Evolutionary conservation across 37 sponge, comb jelly and placozoan genomes (phyloP).

Genomic region (Chondrosia reniformis): DNA sequence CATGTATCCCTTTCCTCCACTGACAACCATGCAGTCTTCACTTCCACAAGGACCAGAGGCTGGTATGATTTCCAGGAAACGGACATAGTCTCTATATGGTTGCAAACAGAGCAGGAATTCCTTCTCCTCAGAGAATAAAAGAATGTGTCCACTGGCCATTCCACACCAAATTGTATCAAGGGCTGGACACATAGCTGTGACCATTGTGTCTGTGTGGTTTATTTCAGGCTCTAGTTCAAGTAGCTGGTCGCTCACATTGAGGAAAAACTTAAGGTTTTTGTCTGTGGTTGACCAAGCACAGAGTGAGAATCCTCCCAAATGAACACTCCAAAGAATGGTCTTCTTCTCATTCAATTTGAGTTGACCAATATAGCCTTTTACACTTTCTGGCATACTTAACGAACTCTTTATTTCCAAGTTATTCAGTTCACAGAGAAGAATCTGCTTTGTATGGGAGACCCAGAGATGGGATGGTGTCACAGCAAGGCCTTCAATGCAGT

Average conservation of each 20-base stretch:
- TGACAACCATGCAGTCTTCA: conserved; percentile 13
- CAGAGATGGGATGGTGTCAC: not conserved
- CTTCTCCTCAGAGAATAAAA: conserved; percentile 16
- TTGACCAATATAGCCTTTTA: conserved; percentile 17
- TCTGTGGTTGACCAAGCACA: conserved; percentile 25
- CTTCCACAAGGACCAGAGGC: not conserved
- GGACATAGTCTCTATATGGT: conserved; percentile 46
- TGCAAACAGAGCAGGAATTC: conserved; percentile 26
- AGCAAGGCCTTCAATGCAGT: conserved; percentile 16
- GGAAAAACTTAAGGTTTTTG: conserved; percentile 6
- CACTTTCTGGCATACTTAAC: not conserved
- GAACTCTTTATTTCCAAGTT: conserved; percentile 12
- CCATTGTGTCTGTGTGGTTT: not conserved
- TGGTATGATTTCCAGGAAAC: conserved; percentile 39
- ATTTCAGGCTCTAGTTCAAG: not conserved
- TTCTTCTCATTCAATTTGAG: conserved; percentile 17
- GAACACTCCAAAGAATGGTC: not conserved
- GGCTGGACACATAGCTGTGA: conserved; percentile 31
- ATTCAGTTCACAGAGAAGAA: not conserved
- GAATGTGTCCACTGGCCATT: conserved; percentile 22
- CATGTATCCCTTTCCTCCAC: conserved; percentile 30
- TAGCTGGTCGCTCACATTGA: not conserved
- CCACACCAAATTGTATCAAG: conserved; percentile 40
- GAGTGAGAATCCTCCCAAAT: conserved; percentile 3
- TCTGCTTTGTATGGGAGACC: conserved; percentile 24